Conservation (phyloP, 1,140 invertebrate species). For the Nomia melanderi region DNA sequence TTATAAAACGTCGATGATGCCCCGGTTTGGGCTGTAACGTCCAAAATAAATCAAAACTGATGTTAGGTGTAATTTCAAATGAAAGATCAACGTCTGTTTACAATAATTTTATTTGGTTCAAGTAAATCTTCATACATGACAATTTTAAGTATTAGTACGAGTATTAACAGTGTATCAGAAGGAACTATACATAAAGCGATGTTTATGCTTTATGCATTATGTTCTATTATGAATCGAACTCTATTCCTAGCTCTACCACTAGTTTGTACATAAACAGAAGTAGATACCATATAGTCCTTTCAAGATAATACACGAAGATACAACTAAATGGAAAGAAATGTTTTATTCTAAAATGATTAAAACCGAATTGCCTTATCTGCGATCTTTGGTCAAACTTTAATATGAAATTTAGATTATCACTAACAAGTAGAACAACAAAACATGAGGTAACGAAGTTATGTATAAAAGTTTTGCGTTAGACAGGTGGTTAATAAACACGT, state of each 20-base stretch:
- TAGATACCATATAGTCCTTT: no score
- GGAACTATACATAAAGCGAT: neutral
- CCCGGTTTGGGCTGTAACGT: constrained; percentile 60
- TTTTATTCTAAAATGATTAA: no score
- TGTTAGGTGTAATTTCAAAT: constrained; percentile 39
- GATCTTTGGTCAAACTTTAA: neutral
- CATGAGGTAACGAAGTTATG: neutral
- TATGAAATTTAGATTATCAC: neutral
- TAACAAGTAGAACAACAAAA: neutral
- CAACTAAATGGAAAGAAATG: no score
- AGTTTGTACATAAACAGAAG: no score
- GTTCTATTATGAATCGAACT: no score
- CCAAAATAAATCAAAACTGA: constrained; percentile 43
- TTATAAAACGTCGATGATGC: constrained; percentile 4
- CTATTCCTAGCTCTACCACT: no score
- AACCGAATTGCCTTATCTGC: neutral
- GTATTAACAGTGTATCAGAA: no score
- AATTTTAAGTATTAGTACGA: neutral
- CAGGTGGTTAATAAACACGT: no score
- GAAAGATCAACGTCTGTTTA: constrained; percentile 37
- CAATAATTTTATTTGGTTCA: constrained; percentile 36
- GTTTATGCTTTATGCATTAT: no score
- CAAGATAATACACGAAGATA: no score
- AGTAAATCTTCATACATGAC: constrained; percentile 27
- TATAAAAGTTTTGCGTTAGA: no score